A percentile compares a stretch with the other conserved stretches of the same genome.
Conservation (phyloP, 2,113 vertebrate genomes). For the Seriola aureovittata region DNA sequence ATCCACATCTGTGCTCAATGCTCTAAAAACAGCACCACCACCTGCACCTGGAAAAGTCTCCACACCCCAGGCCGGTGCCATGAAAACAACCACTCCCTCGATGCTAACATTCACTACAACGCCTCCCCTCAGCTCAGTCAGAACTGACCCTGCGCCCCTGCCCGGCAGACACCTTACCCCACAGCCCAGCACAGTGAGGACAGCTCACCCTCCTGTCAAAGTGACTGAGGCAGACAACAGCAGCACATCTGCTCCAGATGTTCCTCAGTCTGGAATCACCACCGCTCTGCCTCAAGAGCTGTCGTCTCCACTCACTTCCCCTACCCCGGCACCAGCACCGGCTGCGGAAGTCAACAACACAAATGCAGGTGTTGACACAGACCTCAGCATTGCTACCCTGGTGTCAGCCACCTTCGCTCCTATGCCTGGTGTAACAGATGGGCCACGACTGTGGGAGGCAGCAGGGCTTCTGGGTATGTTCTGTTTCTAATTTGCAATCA, state of each 20-base stretch:
- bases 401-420: constrained; percentile 80
- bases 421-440: constrained; percentile 81
- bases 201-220: constrained; percentile 37
- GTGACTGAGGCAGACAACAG: constrained; percentile 50
- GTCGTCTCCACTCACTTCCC: constrained; percentile 12
- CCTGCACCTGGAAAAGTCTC: constrained; percentile 69
- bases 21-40: constrained; percentile 60
- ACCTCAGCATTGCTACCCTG: constrained; percentile 74
- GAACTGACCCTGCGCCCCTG: constrained; percentile 7
- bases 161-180: constrained; percentile 30
- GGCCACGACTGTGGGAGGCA: constrained; percentile 77
- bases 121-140: constrained; percentile 15
- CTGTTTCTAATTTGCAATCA: neutral
- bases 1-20: constrained; percentile 40
- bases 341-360: constrained; percentile 30
- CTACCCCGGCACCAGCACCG: constrained; percentile 10
- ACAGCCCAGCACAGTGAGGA: constrained; percentile 26
- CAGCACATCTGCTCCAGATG: constrained; percentile 33
- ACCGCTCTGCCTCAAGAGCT: neutral
- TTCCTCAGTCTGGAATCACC: constrained; percentile 31
- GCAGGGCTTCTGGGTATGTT: constrained; percentile 79
- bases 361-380: constrained; percentile 41
- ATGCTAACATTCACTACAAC: constrained; percentile 9
- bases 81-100: constrained; percentile 43
- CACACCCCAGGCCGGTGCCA: constrained; percentile 12